Evolutionary conservation across 2,113 vertebrate genomes (phyloP).

Genomic region (Python bivittatus): DNA sequence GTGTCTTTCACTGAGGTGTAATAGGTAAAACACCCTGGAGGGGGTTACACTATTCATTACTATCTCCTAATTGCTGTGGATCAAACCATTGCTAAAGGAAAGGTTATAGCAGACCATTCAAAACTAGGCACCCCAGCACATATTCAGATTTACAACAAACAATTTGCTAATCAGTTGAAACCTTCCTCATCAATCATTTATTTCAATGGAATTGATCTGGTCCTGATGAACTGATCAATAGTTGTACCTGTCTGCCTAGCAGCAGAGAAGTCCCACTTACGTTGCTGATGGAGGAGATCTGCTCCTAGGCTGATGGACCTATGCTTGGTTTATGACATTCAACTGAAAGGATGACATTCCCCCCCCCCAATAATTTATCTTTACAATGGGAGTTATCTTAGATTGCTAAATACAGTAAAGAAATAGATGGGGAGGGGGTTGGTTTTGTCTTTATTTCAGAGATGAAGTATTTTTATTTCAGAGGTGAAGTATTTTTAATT

Average conservation of each 20-base stretch:
- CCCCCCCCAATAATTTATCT: not conserved
- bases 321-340: not conserved
- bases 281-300: not conserved
- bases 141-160: not conserved
- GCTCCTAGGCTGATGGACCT: not conserved
- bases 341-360: not conserved
- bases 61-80: too few species aligned
- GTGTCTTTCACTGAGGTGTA: not conserved
- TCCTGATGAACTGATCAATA: not conserved
- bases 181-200: not conserved
- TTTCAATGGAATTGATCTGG: not conserved
- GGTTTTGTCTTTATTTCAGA: not conserved
- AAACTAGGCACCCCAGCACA: not conserved
- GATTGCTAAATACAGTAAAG: not conserved
- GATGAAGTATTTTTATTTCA: not conserved
- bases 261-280: not conserved
- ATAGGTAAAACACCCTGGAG: not conserved
- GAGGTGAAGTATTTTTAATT: too few species aligned
- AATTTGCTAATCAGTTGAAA: not conserved
- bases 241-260: not conserved
- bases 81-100: too few species aligned
- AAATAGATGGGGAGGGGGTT: not conserved
- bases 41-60: too few species aligned
- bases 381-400: not conserved
- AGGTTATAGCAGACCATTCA: not conserved